Conservation (phyloP, 2,113 vertebrate species). For the Phasianus colchicus region DNA sequence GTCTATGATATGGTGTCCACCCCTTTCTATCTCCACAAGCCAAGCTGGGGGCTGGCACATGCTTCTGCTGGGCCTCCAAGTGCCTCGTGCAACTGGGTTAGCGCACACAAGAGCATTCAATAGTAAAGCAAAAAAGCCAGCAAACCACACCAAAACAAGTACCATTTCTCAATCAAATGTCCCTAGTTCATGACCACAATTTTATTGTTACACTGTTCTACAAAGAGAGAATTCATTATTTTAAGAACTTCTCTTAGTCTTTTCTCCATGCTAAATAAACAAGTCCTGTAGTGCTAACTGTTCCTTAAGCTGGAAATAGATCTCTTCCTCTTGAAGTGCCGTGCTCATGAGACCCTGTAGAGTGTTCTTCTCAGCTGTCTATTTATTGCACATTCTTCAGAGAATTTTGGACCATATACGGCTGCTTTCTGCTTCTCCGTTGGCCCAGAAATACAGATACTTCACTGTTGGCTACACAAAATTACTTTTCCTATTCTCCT, state of each 20-base stretch:
- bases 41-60: too few species aligned
- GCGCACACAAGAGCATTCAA: too few species aligned
- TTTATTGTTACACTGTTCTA: neutral
- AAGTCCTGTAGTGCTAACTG: neutral
- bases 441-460: constrained; percentile 2
- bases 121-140: too few species aligned
- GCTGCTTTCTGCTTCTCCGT: neutral
- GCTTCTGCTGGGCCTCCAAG: too few species aligned
- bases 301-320: constrained; percentile 19
- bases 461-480: neutral
- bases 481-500: neutral
- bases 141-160: too few species aligned
- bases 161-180: too few species aligned
- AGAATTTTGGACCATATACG: constrained; percentile 48
- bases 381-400: constrained; percentile 45
- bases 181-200: neutral
- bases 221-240: neutral
- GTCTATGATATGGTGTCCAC: too few species aligned
- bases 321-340: neutral
- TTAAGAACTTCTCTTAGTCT: neutral
- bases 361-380: constrained; percentile 19
- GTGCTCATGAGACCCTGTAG: neutral
- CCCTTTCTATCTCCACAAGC: too few species aligned
- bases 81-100: too few species aligned
- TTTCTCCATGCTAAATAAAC: neutral